Evolutionary conservation across 1,140 invertebrate species (phyloP), one percentile per base, ranked within the genome.

Genomic region (Leptoteleia sp.): DNA sequence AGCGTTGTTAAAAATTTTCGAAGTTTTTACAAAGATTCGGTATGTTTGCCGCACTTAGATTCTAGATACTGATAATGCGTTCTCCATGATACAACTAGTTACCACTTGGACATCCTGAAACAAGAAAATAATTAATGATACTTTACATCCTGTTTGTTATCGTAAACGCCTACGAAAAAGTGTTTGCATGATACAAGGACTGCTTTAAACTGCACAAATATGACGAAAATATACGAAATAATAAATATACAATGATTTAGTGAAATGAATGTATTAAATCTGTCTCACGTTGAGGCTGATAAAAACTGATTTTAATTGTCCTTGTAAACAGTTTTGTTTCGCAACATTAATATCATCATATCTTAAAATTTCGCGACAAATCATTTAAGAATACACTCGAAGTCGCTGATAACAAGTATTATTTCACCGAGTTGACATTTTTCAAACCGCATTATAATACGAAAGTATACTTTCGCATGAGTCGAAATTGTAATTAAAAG

Each of bases 81-180:
- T 9, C 38, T 6, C 31, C 1, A 27, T 11, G n/a, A 15, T 27
- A 27, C 11, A 50, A 35, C 37, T 77, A 70, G 43, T 68, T 48
- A 7, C 50, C 64, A 8, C 35, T 68, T 7, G 76, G 48, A 55
- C 80, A 81, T 71, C 50, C 80, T 81, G 80, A 43, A 81, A 81
- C 22, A 62, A 45, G 42, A 33, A 42, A 47, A 59, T n/a, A 57
- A 25, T 38, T 1, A 33, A 33, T 27, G 59, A 70, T 57, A 57
- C 13, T 57, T 43, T 42, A 29, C 55, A 11, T 76, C 72, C 72
- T 68, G 64, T 43, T 45, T 1, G n/a, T 61, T 43, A 71, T 71
- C 67, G 9, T 27, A 13, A 15, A 27, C 31, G 17, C 16, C 37
- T 5, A 62, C 48, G 8, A 27, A 52, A 54, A 19, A 16, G 4